These are phyloP conservation scores for Stratiomys singularior DNA, from an alignment of 2,888 invertebrate genomes.

Conservation along the genomic window DNA sequence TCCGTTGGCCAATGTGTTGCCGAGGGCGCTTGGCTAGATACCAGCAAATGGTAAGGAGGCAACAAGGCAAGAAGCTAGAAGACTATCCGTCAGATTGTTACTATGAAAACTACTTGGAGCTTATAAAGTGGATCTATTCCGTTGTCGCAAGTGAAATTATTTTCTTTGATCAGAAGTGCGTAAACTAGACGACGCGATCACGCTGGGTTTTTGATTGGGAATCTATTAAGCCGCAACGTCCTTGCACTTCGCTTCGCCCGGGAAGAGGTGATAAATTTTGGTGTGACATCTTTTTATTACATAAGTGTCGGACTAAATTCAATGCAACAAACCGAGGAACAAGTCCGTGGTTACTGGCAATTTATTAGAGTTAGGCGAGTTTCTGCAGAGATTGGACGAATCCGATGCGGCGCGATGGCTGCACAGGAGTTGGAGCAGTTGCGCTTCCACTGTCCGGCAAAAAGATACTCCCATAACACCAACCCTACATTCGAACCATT, in stretches of 20 bases:
- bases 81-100: slow-evolving; percentile 22
- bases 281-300: too few relatives aligned
- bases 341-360: too few relatives aligned
- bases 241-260: too few relatives aligned
- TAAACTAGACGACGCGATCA: slow-evolving; percentile 17
- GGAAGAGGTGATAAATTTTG: too few relatives aligned
- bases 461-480: background rate
- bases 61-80: background rate
- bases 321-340: too few relatives aligned
- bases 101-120: slow-evolving; percentile 29
- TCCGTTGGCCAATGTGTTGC: slow-evolving; percentile 7
- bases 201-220: background rate
- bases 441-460: too few relatives aligned
- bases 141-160: slow-evolving; percentile 32
- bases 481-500: background rate
- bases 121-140: background rate
- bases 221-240: background rate
- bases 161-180: slow-evolving; percentile 17
- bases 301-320: too few relatives aligned
- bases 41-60: background rate
- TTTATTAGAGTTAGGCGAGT: too few relatives aligned
- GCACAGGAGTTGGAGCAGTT: too few relatives aligned
- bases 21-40: slow-evolving; percentile 15
- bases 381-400: too few relatives aligned
- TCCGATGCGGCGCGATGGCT: too few relatives aligned